Percentiles rank a stretch among this genome's conserved stretches.
Evolutionary conservation across 2,113 vertebrate genomes (phyloP).

Genomic region (Hemiscyllium ocellatum): DNA sequence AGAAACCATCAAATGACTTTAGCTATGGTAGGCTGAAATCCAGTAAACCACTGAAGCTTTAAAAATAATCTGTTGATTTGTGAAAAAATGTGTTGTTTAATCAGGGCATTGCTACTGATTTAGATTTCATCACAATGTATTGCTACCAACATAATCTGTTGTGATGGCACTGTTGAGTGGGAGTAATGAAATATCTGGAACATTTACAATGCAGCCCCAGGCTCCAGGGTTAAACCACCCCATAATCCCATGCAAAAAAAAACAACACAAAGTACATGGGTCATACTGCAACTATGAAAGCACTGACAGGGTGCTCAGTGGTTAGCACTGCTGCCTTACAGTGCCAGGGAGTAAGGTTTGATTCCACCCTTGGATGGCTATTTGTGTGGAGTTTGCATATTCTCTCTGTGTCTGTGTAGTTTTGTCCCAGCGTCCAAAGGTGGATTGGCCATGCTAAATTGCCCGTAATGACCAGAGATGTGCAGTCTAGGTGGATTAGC

Average conservation of each 20-base stretch:
- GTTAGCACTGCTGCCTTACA: too few species aligned
- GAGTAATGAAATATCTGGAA: conserved; percentile 11
- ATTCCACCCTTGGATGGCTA: too few species aligned
- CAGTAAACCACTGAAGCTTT: not conserved
- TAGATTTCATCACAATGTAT: not conserved
- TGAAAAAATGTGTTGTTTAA: not conserved
- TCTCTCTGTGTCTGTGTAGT: too few species aligned
- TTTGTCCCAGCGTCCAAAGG: too few species aligned
- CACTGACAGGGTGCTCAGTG: not conserved
- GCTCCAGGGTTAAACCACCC: not conserved
- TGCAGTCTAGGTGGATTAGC: too few species aligned
- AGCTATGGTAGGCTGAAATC: not conserved
- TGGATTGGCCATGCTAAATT: too few species aligned
- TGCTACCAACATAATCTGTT: not conserved
- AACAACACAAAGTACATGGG: not conserved
- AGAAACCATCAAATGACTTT: not conserved
- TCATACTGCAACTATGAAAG: not conserved
- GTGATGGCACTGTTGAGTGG: not conserved
- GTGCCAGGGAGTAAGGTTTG: too few species aligned
- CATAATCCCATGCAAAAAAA: not conserved
- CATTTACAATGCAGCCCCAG: too few species aligned
- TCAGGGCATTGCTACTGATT: not conserved
- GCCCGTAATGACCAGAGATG: too few species aligned
- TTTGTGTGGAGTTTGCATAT: too few species aligned
- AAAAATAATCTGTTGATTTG: not conserved